phyloP scores from a whole-genome alignment of 1,140 invertebrate species.

The Andrena cerasifolii region DNA sequence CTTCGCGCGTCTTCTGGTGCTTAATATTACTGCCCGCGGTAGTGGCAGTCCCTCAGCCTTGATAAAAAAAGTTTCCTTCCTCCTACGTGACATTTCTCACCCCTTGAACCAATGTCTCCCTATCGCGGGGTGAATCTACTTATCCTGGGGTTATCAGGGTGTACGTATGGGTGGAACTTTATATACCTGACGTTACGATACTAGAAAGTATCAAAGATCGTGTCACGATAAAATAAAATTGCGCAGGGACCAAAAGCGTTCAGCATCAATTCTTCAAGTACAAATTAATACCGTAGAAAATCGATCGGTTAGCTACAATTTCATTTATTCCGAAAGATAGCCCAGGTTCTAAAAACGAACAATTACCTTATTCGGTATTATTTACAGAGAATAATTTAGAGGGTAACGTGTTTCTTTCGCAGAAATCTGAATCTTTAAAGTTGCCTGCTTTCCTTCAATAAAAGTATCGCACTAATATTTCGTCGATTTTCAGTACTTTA shows the following conservation, averaged over 20 bases:
- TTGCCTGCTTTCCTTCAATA: too few species aligned
- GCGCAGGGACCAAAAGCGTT: neutral
- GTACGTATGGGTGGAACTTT: neutral
- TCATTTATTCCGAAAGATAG: too few species aligned
- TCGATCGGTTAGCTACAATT: too few species aligned
- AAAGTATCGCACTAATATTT: too few species aligned
- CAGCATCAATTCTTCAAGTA: slow-evolving; percentile 3
- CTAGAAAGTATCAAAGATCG: slow-evolving; percentile 27
- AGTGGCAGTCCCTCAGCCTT: neutral
- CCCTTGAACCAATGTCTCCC: slow-evolving; percentile 25
- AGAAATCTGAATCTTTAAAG: too few species aligned
- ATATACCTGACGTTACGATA: neutral
- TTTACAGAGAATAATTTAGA: too few species aligned
- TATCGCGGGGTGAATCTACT: slow-evolving; percentile 16
- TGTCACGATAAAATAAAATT: slow-evolving; percentile 11
- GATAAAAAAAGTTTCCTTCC: neutral
- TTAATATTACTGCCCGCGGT: neutral
- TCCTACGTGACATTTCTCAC: neutral
- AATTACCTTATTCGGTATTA: too few species aligned
- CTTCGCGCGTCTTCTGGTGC: too few species aligned
- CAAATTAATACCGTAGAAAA: too few species aligned
- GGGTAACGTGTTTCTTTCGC: too few species aligned
- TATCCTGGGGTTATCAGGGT: slow-evolving; percentile 5
- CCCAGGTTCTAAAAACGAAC: too few species aligned
- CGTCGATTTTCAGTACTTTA: too few species aligned